These are phyloP conservation scores for Achroia grisella DNA, from an alignment of 1,140 invertebrate species.

Conservation along the genomic window DNA sequence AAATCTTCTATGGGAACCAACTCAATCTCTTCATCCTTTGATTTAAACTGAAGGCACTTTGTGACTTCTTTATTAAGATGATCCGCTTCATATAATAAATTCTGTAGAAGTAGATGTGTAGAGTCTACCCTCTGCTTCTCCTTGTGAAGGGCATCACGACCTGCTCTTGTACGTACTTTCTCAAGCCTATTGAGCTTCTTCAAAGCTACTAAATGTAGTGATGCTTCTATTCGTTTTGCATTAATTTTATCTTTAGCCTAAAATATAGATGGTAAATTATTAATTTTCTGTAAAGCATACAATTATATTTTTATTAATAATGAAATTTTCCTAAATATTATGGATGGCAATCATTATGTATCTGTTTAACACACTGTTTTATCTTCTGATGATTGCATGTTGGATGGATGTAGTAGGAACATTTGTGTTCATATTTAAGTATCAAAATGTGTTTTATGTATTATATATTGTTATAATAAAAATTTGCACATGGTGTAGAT, in stretches of 20 bases:
- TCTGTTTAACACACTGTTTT: too few species aligned
- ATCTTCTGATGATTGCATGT: too few species aligned
- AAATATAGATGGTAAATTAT: conserved; percentile 25
- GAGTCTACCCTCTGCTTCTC: conserved; percentile 92
- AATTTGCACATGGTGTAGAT: too few species aligned
- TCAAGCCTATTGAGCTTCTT: conserved; percentile 94
- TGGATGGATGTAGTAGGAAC: too few species aligned
- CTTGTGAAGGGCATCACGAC: conserved; percentile 83
- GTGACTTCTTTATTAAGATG: conserved; percentile 95
- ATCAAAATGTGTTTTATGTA: too few species aligned
- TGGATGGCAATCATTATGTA: too few species aligned
- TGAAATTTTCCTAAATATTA: too few species aligned
- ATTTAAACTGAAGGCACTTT: conserved; percentile 95
- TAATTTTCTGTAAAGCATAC: background rate
- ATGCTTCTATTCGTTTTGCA: conserved; percentile 80
- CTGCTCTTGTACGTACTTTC: conserved; percentile 88
- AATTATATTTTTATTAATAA: too few species aligned
- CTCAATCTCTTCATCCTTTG: conserved; percentile 95
- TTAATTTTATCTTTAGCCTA: conserved; percentile 78
- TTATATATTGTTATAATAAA: too few species aligned
- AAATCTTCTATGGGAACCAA: conserved; percentile 90
- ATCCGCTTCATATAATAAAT: conserved; percentile 95
- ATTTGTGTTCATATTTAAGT: too few species aligned
- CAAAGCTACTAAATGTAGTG: conserved; percentile 83
- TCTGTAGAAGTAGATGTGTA: conserved; percentile 92